phyloP scores from a whole-genome alignment of 2,113 vertebrate genomes.

The Neotragus moschatus region DNA sequence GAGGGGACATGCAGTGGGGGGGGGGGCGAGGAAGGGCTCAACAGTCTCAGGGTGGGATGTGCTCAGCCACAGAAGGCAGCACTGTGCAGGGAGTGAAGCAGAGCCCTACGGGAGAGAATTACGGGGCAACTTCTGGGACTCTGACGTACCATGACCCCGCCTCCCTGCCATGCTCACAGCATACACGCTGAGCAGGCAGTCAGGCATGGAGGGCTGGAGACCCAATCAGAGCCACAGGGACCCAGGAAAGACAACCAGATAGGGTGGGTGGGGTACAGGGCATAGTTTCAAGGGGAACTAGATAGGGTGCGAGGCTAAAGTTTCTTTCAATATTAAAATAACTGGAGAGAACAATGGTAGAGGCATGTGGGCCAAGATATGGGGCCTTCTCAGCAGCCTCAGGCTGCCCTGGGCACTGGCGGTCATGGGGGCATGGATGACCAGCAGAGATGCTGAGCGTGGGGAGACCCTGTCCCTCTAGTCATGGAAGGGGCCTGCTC shows the following conservation, averaged over 20 bases:
- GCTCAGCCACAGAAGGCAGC: not conserved
- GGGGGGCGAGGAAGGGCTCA: not conserved
- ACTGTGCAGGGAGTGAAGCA: no score
- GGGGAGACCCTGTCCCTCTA: not conserved
- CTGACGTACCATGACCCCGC: not conserved
- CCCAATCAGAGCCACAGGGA: fast-evolving
- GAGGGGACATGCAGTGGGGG: fast-evolving
- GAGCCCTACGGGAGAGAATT: not conserved
- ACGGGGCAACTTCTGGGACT: not conserved
- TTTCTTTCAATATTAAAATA: not conserved
- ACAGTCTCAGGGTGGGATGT: not conserved
- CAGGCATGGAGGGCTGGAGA: not conserved
- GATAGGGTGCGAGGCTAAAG: not conserved
- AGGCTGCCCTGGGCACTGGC: not conserved
- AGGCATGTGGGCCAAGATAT: not conserved
- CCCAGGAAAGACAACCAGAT: not conserved
- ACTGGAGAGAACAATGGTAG: not conserved
- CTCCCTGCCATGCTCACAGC: not conserved
- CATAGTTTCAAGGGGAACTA: not conserved
- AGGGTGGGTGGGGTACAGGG: fast-evolving
- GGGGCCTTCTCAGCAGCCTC: not conserved
- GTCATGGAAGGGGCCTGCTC: fast-evolving
- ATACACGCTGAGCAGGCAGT: not conserved
- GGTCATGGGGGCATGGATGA: no score
- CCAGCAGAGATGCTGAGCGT: not conserved